Evolutionary conservation across 2,888 invertebrate species (phyloP), one percentile per base, ranked within the genome.

Genomic region (Halocaridina rubra): DNA sequence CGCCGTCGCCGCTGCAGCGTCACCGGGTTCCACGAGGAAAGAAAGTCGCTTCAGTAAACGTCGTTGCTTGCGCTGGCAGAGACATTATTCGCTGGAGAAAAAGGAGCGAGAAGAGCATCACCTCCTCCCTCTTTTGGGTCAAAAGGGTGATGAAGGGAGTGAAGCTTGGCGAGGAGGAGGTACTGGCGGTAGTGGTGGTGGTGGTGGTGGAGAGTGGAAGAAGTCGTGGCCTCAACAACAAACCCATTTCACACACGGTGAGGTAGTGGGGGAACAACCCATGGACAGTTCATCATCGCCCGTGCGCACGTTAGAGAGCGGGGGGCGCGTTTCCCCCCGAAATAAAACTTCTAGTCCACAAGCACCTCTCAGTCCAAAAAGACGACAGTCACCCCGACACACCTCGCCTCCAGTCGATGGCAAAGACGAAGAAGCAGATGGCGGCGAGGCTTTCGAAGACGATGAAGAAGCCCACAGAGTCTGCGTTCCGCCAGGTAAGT

Each of bases 401-500:
- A 19, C 4, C 7, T 53, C 53, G 5, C 5, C 53, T 0, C 10
- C 7, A 7, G n/a, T n/a, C n/a, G n/a, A n/a, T n/a, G n/a, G n/a
- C n/a, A n/a, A n/a, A 29, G 75, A 64, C 61, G 80, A 69, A 32
- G 32, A 59, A 22, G 32, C 61, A 57, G 61, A 74, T 39, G 80
- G 72, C 59, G 74, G 72, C 59, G 80, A 74, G 13, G 80, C 61
- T 61, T 72, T 59, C 80, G 80, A 80, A 39, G 32, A 67, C 32
- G 76, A 76, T 7, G 76, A 59, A 29, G 67, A 46, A 22, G 27
- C 39, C 67, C 7, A 24, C 22, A 27, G 53, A 24, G 64, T 81
- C 59, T 81, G 81, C 81, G 76, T 76, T 76, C 81, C 81, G 67
- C 81, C 81, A 81, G 81, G 81, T 81, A 69, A 81, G 81, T 81